Percentiles rank a stretch among this genome's conserved stretches.
Conservation (phyloP, 2,888 invertebrate genomes). For the Aleiodes testaceus region DNA sequence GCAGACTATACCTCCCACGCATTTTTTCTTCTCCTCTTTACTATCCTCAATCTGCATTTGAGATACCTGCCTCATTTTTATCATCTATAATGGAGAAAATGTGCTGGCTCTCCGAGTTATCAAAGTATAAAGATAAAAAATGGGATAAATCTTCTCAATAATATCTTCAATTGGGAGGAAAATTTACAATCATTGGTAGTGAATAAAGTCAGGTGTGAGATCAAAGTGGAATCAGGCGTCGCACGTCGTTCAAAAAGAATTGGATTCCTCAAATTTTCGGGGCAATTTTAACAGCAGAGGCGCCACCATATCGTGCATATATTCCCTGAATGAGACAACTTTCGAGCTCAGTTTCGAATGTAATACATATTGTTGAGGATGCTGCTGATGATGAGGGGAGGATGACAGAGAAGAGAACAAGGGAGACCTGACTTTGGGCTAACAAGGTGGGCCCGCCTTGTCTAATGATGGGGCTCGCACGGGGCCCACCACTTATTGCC, state of each 20-base stretch:
- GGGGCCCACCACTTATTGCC: slow-evolving; percentile 72
- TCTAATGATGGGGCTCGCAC: slow-evolving; percentile 72
- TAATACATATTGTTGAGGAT: slow-evolving; percentile 3
- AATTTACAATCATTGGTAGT: background rate
- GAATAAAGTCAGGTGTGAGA: slow-evolving; percentile 34
- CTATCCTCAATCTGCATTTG: slow-evolving; percentile 5
- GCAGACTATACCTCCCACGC: slow-evolving; percentile 60
- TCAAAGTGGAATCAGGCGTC: slow-evolving; percentile 35
- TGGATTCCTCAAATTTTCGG: slow-evolving; percentile 69
- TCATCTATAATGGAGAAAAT: background rate
- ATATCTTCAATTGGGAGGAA: no score
- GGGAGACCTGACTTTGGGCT: slow-evolving; percentile 63
- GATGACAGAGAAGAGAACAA: slow-evolving; percentile 42
- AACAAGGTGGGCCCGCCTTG: slow-evolving; percentile 73
- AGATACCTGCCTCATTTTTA: background rate
- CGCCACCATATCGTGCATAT: slow-evolving; percentile 63
- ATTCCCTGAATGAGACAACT: slow-evolving; percentile 3
- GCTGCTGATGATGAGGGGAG: background rate
- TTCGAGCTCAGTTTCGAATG: background rate
- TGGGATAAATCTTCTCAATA: background rate
- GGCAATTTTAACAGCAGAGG: slow-evolving; percentile 71
- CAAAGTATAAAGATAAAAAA: no score
- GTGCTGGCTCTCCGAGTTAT: no score
- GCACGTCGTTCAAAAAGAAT: slow-evolving; percentile 29
- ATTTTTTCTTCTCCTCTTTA: slow-evolving; percentile 34